These are phyloP conservation scores for Mirounga angustirostris DNA, from an alignment of 2,113 vertebrate genomes.

Conservation along the genomic window DNA sequence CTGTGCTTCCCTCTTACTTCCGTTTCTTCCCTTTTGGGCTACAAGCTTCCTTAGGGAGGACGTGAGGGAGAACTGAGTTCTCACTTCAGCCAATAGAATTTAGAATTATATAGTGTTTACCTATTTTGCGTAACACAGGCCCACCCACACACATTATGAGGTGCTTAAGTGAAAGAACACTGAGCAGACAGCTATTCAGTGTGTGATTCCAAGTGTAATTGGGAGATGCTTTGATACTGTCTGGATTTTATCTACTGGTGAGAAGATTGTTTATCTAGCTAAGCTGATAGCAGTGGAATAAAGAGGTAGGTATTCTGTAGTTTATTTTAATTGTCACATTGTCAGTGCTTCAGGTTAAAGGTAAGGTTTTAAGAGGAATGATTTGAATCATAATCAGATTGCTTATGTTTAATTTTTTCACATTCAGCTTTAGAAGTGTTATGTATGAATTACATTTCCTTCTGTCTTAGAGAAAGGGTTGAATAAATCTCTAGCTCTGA, in stretches of 20 bases:
- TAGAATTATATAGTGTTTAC: constrained; percentile 81
- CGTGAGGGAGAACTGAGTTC: constrained; percentile 74
- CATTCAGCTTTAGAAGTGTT: constrained; percentile 48
- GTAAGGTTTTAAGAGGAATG: constrained; percentile 46
- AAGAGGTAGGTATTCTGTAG: constrained; percentile 76
- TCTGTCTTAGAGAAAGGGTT: constrained; percentile 23
- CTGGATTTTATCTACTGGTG: constrained; percentile 73
- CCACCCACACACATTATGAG: constrained; percentile 82
- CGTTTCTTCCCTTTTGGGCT: constrained; percentile 85
- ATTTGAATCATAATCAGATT: neutral
- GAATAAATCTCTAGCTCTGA: constrained; percentile 51
- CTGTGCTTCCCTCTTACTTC: constrained; percentile 83
- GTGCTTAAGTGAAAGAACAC: constrained; percentile 82
- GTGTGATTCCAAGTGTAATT: constrained; percentile 68
- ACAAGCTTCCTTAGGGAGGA: constrained; percentile 78
- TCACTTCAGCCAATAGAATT: constrained; percentile 77
- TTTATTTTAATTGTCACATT: constrained; percentile 53
- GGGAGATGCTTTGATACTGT: constrained; percentile 67
- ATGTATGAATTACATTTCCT: constrained; percentile 42
- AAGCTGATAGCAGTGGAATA: constrained; percentile 45
- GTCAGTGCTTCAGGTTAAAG: constrained; percentile 22
- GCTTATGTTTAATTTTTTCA: constrained; percentile 57
- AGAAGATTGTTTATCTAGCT: constrained; percentile 19
- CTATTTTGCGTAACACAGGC: constrained; percentile 82
- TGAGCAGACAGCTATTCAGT: constrained; percentile 71